Evolutionary conservation across 1,140 invertebrate genomes (phyloP).

Genomic region (Pararge aegeria): DNA sequence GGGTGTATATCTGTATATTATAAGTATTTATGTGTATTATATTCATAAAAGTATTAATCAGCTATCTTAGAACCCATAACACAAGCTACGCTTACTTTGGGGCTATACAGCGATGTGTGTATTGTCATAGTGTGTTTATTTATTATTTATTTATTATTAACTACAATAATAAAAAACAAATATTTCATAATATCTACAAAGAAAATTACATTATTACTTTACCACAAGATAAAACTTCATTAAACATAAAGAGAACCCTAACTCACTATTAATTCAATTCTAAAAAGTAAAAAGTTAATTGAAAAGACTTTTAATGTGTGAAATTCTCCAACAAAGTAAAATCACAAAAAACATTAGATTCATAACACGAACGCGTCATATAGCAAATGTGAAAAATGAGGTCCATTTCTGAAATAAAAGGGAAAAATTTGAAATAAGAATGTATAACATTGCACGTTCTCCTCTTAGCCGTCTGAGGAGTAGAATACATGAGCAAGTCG

Average conservation of each 20-base stretch:
- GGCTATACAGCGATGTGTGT: no score
- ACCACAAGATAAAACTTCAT: neutral
- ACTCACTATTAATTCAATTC: neutral
- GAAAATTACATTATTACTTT: no score
- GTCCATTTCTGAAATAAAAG: constrained; percentile 11
- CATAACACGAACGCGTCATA: constrained; percentile 2
- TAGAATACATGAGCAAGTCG: constrained; percentile 21
- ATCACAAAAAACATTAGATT: constrained; percentile 9
- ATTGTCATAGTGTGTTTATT: no score
- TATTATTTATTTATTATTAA: no score
- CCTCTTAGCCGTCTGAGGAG: constrained; percentile 24
- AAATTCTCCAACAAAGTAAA: constrained; percentile 5
- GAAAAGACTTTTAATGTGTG: neutral
- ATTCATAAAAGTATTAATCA: no score
- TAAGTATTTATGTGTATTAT: no score
- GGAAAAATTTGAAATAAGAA: constrained; percentile 16
- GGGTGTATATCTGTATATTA: no score
- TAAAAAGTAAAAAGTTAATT: neutral
- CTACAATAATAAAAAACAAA: no score
- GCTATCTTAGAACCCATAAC: no score
- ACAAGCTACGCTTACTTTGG: no score
- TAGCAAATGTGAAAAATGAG: constrained; percentile 14
- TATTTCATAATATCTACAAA: no score
- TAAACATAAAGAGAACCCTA: neutral
- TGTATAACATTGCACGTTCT: constrained; percentile 9